Evolutionary conservation across 2,113 vertebrate genomes (phyloP), one percentile per base, ranked within the genome.

Genomic region (Seriola dumerili): DNA sequence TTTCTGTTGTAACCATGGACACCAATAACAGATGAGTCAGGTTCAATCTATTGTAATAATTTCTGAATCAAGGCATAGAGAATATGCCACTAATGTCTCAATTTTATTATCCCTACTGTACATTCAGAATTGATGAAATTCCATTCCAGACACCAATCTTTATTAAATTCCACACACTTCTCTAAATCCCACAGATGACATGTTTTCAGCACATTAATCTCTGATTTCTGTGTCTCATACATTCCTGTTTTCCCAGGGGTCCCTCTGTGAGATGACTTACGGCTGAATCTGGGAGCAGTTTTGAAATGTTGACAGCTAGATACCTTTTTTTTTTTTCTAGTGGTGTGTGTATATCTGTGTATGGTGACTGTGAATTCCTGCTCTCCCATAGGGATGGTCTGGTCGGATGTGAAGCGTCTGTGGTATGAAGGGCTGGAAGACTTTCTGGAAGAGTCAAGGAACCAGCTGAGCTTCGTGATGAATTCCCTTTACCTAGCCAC

Each of bases 401-500:
- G 98, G 98, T 99, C 97, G 29, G 98, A 99, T 85, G 97, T 99
- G 91, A 99, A 99, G 93, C 96, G 97, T 38, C 96, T 99, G 52
- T 99, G 98, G 98, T 99, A 99, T 88, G 96, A 99, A 75, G 98
- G 98, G 2, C 92, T 99, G 91, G 98, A 99, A 93, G 97, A 99
- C 89, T 99, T 99, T 82, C 89, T 99, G 93, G 97, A 99, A 65
- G 98, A 99, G 94, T 99, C 97, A 0, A 96, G 97, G 86, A 99
- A 99, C 93, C 98, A 99, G 90, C 96, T 99, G 90, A 99, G 98
- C 93, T 99, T 99, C 90, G 97, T 99, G 81, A 99, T 99, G 98
- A 99, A 99, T 94, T 99, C 98, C 11, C 95, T 99, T 44, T 99
- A 99, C 92, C 93, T 99, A 77, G 97, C 98, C 87, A 98, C 97